phyloP scores from a whole-genome alignment of 2,797 vertebrate species.

The Myoxocephalus aenaeus region DNA sequence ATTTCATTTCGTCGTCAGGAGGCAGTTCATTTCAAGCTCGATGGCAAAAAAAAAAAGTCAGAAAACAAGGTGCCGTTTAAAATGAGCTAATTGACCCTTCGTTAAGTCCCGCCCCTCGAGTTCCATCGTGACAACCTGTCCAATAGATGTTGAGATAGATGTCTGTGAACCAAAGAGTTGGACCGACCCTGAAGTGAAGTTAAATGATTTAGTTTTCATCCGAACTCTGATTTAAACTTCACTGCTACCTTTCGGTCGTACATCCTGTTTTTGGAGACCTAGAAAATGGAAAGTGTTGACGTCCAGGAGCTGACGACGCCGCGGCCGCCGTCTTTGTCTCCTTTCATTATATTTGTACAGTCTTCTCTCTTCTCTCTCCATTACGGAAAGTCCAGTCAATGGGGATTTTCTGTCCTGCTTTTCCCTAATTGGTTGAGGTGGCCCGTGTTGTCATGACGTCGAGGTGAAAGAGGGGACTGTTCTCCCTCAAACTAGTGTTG shows the following conservation, averaged over 20 bases:
- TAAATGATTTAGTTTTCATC: no score
- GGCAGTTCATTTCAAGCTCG: not conserved
- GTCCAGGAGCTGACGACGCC: not conserved
- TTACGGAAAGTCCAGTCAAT: slow-evolving; percentile 20
- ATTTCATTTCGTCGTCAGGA: not conserved
- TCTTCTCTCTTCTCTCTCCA: not conserved
- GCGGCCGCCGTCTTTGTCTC: not conserved
- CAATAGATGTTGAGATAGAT: no score
- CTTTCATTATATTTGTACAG: slow-evolving; percentile 11
- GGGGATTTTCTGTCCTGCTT: slow-evolving; percentile 19
- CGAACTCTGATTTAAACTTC: no score
- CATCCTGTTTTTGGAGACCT: slow-evolving; percentile 1
- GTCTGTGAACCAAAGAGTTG: no score
- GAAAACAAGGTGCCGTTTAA: not conserved
- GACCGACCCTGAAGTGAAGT: no score
- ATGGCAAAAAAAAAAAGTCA: not conserved
- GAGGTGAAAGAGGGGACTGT: slow-evolving; percentile 41
- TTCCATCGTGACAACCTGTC: no score
- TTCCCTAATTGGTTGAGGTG: slow-evolving; percentile 35
- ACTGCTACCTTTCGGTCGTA: not conserved
- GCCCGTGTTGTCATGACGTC: slow-evolving; percentile 27
- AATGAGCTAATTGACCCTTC: not conserved
- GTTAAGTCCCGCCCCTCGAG: no score
- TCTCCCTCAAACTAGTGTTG: slow-evolving; percentile 41
- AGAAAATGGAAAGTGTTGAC: not conserved